Evolutionary conservation across 2,888 invertebrate species (phyloP).

Genomic region (Macropis europaea): DNA sequence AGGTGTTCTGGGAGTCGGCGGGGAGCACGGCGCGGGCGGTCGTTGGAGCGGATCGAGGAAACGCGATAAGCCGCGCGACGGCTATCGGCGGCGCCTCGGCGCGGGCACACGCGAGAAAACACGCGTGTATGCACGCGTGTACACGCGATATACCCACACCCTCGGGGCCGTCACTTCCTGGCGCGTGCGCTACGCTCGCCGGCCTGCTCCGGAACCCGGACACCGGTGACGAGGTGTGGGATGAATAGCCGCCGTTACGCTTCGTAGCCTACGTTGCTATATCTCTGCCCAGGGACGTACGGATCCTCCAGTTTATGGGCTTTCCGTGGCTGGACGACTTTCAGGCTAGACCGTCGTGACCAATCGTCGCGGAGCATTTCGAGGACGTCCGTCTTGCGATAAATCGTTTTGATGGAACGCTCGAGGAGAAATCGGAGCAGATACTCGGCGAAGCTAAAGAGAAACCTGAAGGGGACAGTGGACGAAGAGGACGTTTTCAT

Average conservation of each 20-base stretch:
- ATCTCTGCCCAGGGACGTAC: slow-evolving; percentile 40
- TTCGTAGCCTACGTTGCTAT: slow-evolving; percentile 48
- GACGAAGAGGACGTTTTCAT: no score
- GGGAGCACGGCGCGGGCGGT: slow-evolving; percentile 38
- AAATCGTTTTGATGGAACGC: no score
- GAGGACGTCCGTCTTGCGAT: slow-evolving; percentile 1
- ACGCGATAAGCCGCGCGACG: slow-evolving; percentile 47
- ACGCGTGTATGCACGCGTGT: slow-evolving; percentile 11
- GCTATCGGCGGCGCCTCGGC: slow-evolving; percentile 54
- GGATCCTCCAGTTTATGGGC: slow-evolving; percentile 14
- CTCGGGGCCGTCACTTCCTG: slow-evolving; percentile 50
- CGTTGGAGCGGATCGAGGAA: slow-evolving; percentile 61
- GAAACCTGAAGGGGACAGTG: no score
- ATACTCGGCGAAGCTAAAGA: no score
- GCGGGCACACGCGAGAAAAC: slow-evolving; percentile 51
- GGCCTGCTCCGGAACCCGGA: slow-evolving; percentile 62
- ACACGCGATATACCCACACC: neutral
- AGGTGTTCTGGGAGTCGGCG: no score
- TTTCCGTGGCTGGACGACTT: neutral
- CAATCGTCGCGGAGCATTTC: slow-evolving; percentile 11
- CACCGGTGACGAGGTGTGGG: slow-evolving; percentile 63
- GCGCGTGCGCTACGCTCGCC: slow-evolving; percentile 59
- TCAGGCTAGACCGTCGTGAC: slow-evolving; percentile 4
- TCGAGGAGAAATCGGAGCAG: no score
- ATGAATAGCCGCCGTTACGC: slow-evolving; percentile 68